These are phyloP conservation scores for Pachymerium ferrugineum DNA, from an alignment of 2,888 invertebrate genomes.

Conservation along the genomic window DNA sequence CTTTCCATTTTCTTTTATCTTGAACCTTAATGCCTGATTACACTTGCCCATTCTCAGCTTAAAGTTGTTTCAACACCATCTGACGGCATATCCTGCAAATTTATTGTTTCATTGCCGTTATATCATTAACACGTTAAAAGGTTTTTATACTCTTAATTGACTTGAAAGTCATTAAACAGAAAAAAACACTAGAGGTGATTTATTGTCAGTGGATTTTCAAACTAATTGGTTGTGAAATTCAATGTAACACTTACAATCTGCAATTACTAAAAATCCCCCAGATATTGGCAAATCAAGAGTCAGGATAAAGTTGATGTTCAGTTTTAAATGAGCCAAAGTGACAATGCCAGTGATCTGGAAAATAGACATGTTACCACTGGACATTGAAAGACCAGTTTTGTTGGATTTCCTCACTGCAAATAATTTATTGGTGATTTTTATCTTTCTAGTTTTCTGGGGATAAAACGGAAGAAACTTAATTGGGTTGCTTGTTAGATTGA, in stretches of 20 bases:
- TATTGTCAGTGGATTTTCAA: neutral
- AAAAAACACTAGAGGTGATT: too few relatives aligned
- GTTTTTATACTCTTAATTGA: too few relatives aligned
- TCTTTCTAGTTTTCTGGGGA: neutral
- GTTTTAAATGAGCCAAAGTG: neutral
- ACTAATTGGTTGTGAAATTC: neutral
- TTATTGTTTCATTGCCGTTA: too few relatives aligned
- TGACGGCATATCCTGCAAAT: too few relatives aligned
- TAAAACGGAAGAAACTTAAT: constrained; percentile 3
- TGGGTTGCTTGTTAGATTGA: neutral
- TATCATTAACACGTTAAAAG: too few relatives aligned
- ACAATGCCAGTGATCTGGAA: constrained; percentile 3
- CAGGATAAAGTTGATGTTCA: neutral
- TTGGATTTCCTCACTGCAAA: neutral
- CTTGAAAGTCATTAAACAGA: too few relatives aligned
- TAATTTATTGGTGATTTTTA: constrained; percentile 4
- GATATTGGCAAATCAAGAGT: neutral
- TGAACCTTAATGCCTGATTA: neutral
- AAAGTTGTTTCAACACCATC: neutral
- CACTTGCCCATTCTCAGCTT: neutral
- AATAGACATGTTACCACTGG: too few relatives aligned
- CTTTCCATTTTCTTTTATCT: neutral
- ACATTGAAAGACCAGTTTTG: neutral
- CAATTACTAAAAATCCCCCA: neutral
- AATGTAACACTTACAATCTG: neutral